Evolutionary conservation across 2,797 vertebrate genomes (phyloP), one percentile per base, ranked within the genome.

Genomic region (Ctenochaetus hawaiiensis): DNA sequence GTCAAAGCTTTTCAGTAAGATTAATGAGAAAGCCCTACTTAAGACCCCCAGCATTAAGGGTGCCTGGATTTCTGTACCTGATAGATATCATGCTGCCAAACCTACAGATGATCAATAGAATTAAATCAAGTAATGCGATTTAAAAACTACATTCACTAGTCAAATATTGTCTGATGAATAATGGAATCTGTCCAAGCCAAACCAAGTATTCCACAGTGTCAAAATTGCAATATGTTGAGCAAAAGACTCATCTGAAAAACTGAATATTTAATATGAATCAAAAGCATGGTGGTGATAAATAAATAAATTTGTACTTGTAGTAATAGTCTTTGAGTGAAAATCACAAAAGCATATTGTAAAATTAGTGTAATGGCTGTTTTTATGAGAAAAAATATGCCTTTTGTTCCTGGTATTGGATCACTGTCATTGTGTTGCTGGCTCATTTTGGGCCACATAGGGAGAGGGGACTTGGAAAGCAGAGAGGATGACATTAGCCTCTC

Each of bases 401-500:
- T 82, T 89, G 77, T 86, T 87, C 34, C 66, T 78, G 43, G 58
- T 64, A 69, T 80, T 88, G 81, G 63, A 87, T 88, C 70, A 51
- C 16, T 79, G 83, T 79, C 85, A 84, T 69, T 87, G 77, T 78
- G 81, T 68, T 72, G 67, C 65, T 81, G 78, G 85, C 91, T 89
- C 82, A 80, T 77, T 84, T 79, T 70, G 59, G 80, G 78, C 83
- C 80, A 58, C 80, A 87, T 78, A 72, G 72, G 81, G 85, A 90
- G 88, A 78, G 44, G 41, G 68, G 77, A 79, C 74, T 84, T 82
- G 67, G 78, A 75, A 85, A 82, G 85, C 76, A 77, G 76, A 84
- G 75, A 80, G 67, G 81, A 89, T 80, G 77, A 84, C 65, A 90
- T 91, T 91, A 88, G 75, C 80, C 79, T 89, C 89, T 79, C 91